Percentiles rank a stretch among this genome's conserved stretches.
phyloP scores from a whole-genome alignment of 2,888 invertebrate species.

The Lottia gigantea region DNA sequence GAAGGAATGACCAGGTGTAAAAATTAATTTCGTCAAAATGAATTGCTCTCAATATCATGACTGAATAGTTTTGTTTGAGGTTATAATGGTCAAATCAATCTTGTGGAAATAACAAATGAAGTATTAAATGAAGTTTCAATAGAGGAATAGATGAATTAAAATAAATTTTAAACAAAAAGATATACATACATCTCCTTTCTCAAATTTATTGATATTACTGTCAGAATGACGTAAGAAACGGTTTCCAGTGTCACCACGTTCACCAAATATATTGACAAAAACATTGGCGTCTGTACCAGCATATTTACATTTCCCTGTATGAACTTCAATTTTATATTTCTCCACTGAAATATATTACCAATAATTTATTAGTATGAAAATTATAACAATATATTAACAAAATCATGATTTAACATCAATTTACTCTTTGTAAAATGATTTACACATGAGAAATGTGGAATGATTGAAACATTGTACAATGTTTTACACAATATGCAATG shows the following conservation, averaged over 20 bases:
- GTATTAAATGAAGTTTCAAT: not conserved
- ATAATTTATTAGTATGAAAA: too few relatives aligned
- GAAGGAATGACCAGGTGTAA: too few relatives aligned
- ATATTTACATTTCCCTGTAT: conserved; percentile 61
- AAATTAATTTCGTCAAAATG: too few relatives aligned
- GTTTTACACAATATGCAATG: too few relatives aligned
- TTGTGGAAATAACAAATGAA: not conserved
- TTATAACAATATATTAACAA: too few relatives aligned
- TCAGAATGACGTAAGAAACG: conserved; percentile 56
- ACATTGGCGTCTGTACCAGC: conserved; percentile 68
- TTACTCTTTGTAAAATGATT: too few relatives aligned
- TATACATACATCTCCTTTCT: conserved; percentile 61
- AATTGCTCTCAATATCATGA: too few relatives aligned
- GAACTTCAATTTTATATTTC: conserved; percentile 61
- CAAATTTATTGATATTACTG: conserved; percentile 66
- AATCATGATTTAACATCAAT: too few relatives aligned
- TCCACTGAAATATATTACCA: conserved; percentile 52
- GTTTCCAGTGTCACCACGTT: conserved; percentile 67
- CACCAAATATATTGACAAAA: conserved; percentile 65
- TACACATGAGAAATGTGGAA: too few relatives aligned
- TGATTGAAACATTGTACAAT: too few relatives aligned
- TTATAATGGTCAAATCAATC: not conserved
- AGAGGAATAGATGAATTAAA: not conserved
- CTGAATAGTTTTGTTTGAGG: not conserved
- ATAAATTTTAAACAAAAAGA: not conserved